Base-by-base conservation (phyloP, 1,140 invertebrate genomes). In the Drosophila erecta region DNA sequence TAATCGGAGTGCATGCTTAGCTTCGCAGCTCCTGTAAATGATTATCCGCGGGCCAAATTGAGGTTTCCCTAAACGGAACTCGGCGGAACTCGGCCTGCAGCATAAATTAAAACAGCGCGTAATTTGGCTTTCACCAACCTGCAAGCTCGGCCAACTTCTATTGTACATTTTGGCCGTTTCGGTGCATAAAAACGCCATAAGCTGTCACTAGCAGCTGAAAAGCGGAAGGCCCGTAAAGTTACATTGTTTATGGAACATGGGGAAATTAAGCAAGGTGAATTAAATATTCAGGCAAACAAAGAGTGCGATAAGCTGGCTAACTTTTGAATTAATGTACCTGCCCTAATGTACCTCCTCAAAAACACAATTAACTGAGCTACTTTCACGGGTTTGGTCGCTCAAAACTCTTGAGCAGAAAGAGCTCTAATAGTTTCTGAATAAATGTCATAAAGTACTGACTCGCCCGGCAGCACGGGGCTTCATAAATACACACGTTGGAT, bases 31-130 rank as follows among this genome's bases (percentile, higher is more conserved):
- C 57, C 35, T 74, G 85, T 86, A 86, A 86, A 75, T 78, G 59
- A 37, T 43, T 56, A 43, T 24, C 46, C 30, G 40, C n/a, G 15
- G 40, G 38, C 62, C 73, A 77, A 65, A 79, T 60, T 81, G 76
- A 44, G 86, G 80, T 85, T 74, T 75, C 78, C 78, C 74, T 15
- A 40, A 47, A 22, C 65, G 73, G 61, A 86, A 77, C 46, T 55
- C 44, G 10, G 35, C 65, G 73, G 61, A 86, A 77, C 46, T 55
- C 44, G 10, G 35, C 3, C 40, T 4, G 35, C 44, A 57, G 65
- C 60, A 66, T 57, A 20, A 35, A 44, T 50, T 50, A 49, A 67
- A 53, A 38, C n/a, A 11, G 30, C 44, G 6, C 44, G 24, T n/a
- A 46, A 22, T 40, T 4, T 12, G 40, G 41, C 10, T 69, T 56